Evolutionary conservation across 1,140 invertebrate species (phyloP).

Genomic region (Druon quercuslanigerum): DNA sequence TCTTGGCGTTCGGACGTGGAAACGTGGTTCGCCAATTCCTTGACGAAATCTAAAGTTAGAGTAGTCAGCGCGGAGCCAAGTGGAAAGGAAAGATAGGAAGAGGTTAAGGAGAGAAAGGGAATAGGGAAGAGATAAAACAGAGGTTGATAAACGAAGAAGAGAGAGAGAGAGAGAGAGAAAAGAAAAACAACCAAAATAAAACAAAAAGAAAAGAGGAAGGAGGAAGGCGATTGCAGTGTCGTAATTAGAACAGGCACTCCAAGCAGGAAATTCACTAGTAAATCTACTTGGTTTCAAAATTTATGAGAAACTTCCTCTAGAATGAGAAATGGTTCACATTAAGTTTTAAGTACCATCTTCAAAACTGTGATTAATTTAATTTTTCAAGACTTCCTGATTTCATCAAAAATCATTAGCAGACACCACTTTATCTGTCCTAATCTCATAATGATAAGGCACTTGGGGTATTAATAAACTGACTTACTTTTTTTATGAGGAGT

Average conservation of each 20-base stretch:
- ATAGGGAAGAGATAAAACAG: not conserved
- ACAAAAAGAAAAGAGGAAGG: not conserved
- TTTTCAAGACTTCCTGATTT: no score
- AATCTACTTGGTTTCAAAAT: not conserved
- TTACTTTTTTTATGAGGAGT: not conserved
- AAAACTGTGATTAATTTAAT: not conserved
- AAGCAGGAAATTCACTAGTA: not conserved
- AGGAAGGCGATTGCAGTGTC: not conserved
- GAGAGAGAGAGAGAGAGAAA: not conserved
- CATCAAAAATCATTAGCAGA: no score
- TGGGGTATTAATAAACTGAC: not conserved
- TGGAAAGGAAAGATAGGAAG: slow-evolving; percentile 29
- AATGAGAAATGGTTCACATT: not conserved
- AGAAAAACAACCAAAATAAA: not conserved
- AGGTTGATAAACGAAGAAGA: not conserved
- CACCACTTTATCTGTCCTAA: not conserved
- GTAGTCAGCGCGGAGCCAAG: slow-evolving; percentile 43
- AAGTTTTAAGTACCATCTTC: not conserved
- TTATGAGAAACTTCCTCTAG: not conserved
- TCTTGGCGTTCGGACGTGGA: slow-evolving; percentile 30
- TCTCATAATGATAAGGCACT: not conserved
- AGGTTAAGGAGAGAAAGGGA: not conserved
- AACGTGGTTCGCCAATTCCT: slow-evolving; percentile 56
- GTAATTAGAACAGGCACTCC: slow-evolving; percentile 10
- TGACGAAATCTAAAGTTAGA: slow-evolving; percentile 52